Evolutionary conservation across 2,113 vertebrate genomes (phyloP).

Genomic region (Salvelinus alpinus): DNA sequence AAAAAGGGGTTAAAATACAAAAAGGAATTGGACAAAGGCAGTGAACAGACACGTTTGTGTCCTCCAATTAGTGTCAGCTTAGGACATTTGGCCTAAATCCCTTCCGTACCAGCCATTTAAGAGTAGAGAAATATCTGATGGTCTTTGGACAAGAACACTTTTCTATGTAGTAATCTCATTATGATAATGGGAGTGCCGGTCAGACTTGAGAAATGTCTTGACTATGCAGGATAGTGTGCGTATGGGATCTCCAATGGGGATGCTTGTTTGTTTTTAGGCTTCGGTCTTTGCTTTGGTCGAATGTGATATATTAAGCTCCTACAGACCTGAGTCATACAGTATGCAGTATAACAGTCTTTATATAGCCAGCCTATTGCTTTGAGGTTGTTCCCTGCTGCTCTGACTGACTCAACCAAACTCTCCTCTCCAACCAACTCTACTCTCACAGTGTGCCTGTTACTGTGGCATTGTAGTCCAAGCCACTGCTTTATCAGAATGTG

Average conservation of each 20-base stretch:
- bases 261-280: constrained; percentile 14
- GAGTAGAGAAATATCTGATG: not conserved
- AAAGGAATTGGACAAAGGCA: not conserved
- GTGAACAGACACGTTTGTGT: not conserved
- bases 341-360: too few species aligned
- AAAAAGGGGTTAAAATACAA: too few species aligned
- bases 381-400: too few species aligned
- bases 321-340: too few species aligned
- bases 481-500: too few species aligned
- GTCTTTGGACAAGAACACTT: not conserved
- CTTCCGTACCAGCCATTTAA: not conserved
- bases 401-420: too few species aligned
- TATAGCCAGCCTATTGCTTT: too few species aligned
- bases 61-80: too few species aligned
- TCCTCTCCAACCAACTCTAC: too few species aligned
- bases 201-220: constrained; percentile 9
- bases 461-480: too few species aligned
- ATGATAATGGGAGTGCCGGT: constrained; percentile 23
- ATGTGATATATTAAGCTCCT: too few species aligned
- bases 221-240: not conserved
- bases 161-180: constrained; percentile 24
- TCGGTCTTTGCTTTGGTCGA: not conserved
- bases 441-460: too few species aligned
- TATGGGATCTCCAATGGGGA: constrained; percentile 17
- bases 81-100: not conserved